These are phyloP conservation scores for Gambusia holbrooki DNA, from an alignment of 2,113 vertebrate species.

Conservation along the genomic window DNA sequence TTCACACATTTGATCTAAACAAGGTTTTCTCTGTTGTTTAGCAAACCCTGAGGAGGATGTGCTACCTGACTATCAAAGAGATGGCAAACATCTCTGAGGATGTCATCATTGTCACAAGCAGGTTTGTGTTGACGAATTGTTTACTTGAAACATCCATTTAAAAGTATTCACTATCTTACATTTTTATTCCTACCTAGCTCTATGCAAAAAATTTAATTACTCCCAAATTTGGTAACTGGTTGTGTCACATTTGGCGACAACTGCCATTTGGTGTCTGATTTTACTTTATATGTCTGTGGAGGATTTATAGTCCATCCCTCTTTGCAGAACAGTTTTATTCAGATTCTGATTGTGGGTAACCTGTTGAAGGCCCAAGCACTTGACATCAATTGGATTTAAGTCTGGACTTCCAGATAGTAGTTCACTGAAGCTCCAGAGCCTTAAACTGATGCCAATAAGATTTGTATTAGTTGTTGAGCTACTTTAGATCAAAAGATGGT, in stretches of 20 bases:
- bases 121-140: conserved; percentile 73
- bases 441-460: no score
- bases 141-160: no score
- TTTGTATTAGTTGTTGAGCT: no score
- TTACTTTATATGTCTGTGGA: neutral
- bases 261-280: no score
- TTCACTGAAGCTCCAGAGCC: no score
- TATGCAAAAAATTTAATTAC: neutral
- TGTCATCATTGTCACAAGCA: conserved; percentile 99
- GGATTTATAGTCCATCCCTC: neutral
- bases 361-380: neutral
- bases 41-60: conserved; percentile 98
- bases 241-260: no score
- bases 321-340: neutral
- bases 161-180: no score
- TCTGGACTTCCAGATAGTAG: neutral
- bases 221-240: no score
- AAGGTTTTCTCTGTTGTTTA: conserved; percentile 49
- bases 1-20: neutral
- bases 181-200: no score
- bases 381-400: neutral
- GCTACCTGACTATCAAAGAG: conserved; percentile 98
- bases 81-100: conserved; percentile 99
- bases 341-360: neutral
- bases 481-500: no score